Evolutionary conservation across 2,888 invertebrate genomes (phyloP), one percentile per base, ranked within the genome.

Genomic region (Dryobota labecula): DNA sequence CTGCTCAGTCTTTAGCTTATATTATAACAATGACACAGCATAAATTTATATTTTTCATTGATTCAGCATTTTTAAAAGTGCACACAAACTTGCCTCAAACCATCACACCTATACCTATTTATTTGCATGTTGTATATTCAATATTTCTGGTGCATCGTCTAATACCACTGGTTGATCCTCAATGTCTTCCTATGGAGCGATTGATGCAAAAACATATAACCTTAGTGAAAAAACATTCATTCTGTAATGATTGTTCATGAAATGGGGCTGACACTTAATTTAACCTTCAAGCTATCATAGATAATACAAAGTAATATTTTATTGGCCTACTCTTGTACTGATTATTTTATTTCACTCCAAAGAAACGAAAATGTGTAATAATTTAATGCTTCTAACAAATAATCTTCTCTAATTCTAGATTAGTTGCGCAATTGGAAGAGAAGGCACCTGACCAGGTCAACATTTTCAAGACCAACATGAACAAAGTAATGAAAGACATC

Each of bases 401-500:
- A 33, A 36, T 20, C 36, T 73, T 64, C 27, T 80, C 13, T n/a
- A 38, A 98, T 92, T 96, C 90, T 94, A 97, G 97, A 96, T 96
- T 98, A 92, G 97, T 98, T 87, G 97, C 97, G 78, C 97, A 97
- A 96, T 96, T 99, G 87, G 97, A 98, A 96, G 97, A 98, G 91
- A 97, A 96, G 71, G 92, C 97, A 11, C 98, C 98, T 6, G 98
- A 98, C 88, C 98, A 99, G 96, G 98, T 99, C 79, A 98, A 98
- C 11, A 94, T 98, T 41, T 99, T 99, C 95, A 99, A 99, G 94
- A 97, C 97, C 67, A 99, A 99, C 94, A 98, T 98, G 97, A 98
- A 98, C 95, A 98, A 98, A 96, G 98, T 98, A 78, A 98, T 99
- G 98, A 99, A 99, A 93, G 98, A 98, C 87, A 97, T 99, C 85